A percentile compares a stretch with the other conserved stretches of the same genome.
These are phyloP conservation scores for Clunio marinus DNA, from an alignment of 2,888 invertebrate species.

Conservation along the genomic window DNA sequence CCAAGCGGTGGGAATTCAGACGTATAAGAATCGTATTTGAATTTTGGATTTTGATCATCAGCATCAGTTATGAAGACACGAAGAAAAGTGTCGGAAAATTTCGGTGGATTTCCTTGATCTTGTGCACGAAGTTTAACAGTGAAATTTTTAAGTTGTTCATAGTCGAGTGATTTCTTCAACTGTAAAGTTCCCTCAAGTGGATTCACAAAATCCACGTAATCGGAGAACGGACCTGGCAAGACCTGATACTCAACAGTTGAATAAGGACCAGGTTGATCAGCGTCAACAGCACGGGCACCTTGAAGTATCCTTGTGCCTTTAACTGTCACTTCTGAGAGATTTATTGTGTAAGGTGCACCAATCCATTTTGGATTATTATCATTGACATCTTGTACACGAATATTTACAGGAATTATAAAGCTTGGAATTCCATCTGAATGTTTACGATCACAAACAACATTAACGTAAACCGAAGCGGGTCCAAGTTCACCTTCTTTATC, in stretches of 20 bases:
- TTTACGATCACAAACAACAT: constrained; percentile 77
- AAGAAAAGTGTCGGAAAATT: constrained; percentile 68
- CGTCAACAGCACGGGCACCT: constrained; percentile 60
- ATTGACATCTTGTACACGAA: constrained; percentile 82
- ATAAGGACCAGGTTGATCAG: constrained; percentile 83
- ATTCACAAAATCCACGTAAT: constrained; percentile 78
- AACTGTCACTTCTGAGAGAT: constrained; percentile 77
- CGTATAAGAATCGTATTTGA: constrained; percentile 69
- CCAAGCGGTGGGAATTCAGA: constrained; percentile 62
- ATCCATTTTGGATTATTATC: constrained; percentile 83
- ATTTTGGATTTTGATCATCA: constrained; percentile 86
- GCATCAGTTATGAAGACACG: constrained; percentile 79
- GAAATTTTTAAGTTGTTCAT: constrained; percentile 72
- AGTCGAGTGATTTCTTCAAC: constrained; percentile 74
- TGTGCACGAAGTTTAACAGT: constrained; percentile 69
- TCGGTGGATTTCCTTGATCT: constrained; percentile 79
- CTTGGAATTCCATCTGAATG: constrained; percentile 65
- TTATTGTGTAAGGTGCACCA: constrained; percentile 74
- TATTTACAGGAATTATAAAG: constrained; percentile 51
- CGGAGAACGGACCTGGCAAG: constrained; percentile 71
- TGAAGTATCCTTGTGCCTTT: constrained; percentile 53
- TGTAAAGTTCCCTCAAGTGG: constrained; percentile 80
- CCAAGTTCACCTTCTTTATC: constrained; percentile 82
- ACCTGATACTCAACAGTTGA: constrained; percentile 81
- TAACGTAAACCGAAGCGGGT: constrained; percentile 79